Conservation (phyloP, 2,797 vertebrate species). For the Pagetopsis macropterus region DNA sequence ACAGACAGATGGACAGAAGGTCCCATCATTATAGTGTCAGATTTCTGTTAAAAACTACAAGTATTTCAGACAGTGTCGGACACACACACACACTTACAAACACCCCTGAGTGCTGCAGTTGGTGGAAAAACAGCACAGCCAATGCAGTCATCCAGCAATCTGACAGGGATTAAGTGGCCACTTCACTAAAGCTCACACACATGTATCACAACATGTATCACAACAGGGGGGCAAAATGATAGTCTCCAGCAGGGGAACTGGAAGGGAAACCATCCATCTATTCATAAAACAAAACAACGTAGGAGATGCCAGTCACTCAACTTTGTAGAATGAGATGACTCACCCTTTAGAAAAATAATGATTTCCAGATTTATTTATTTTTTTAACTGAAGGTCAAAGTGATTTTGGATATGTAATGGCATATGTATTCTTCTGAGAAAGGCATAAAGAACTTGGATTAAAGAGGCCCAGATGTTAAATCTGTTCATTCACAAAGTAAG, state of each 20-base stretch:
- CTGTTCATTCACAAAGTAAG: constrained; percentile 50
- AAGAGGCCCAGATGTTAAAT: constrained; percentile 38
- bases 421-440: constrained; percentile 42
- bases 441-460: constrained; percentile 18
- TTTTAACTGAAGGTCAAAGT: constrained; percentile 56
- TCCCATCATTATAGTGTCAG: constrained; percentile 75
- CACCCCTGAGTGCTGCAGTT: constrained; percentile 61
- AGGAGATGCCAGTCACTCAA: constrained; percentile 66
- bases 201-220: constrained; percentile 19
- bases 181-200: constrained; percentile 63
- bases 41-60: constrained; percentile 75
- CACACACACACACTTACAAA: constrained; percentile 37
- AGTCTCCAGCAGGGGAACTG: constrained; percentile 50
- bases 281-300: constrained; percentile 61
- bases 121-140: constrained; percentile 72
- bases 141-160: constrained; percentile 70
- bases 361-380: constrained; percentile 65
- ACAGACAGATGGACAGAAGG: constrained; percentile 70
- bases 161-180: constrained; percentile 77
- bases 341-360: constrained; percentile 63
- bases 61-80: constrained; percentile 63
- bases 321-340: constrained; percentile 62
- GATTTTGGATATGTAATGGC: constrained; percentile 57
- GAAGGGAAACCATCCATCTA: constrained; percentile 72
- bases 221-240: constrained; percentile 40